phyloP scores from a whole-genome alignment of 2,797 vertebrate species.

The Enteromius unitaeniatus region DNA sequence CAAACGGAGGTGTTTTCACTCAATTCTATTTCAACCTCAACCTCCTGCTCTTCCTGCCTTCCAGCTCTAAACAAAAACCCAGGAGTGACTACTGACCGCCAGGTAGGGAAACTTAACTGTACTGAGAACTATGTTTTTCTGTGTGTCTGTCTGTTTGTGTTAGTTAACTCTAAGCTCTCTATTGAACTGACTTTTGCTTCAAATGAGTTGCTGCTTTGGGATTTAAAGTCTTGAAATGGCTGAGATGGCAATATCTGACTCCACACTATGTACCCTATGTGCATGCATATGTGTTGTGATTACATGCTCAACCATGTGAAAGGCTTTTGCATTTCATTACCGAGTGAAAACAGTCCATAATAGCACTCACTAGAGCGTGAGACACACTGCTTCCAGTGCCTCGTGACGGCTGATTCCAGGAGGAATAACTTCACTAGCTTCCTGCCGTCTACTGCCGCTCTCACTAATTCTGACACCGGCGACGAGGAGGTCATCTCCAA shows the following conservation, averaged over 20 bases:
- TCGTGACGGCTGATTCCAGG: slow-evolving; percentile 11
- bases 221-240: slow-evolving; percentile 7
- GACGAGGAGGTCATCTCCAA: slow-evolving; percentile 46
- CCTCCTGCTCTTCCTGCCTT: slow-evolving; percentile 33
- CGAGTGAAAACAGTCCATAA: slow-evolving; percentile 7
- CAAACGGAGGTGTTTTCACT: slow-evolving; percentile 65
- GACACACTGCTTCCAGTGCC: slow-evolving; percentile 12
- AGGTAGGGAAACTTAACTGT: slow-evolving; percentile 58
- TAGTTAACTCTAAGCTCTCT: slow-evolving; percentile 11
- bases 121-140: slow-evolving; percentile 35
- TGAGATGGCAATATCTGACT: neutral
- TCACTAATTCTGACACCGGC: slow-evolving; percentile 37
- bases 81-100: slow-evolving; percentile 36
- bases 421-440: slow-evolving; percentile 53
- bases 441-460: slow-evolving; percentile 9
- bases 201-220: slow-evolving; percentile 19
- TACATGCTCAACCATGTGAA: slow-evolving; percentile 19
- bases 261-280: slow-evolving; percentile 18
- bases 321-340: slow-evolving; percentile 16
- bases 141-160: slow-evolving; percentile 18
- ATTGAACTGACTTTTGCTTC: slow-evolving; percentile 22
- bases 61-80: slow-evolving; percentile 54
- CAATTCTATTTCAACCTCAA: slow-evolving; percentile 36
- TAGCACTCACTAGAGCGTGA: slow-evolving; percentile 13
- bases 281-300: slow-evolving; percentile 15